Conservation (phyloP, 2,113 vertebrate genomes). For the Manacus vitellinus region DNA sequence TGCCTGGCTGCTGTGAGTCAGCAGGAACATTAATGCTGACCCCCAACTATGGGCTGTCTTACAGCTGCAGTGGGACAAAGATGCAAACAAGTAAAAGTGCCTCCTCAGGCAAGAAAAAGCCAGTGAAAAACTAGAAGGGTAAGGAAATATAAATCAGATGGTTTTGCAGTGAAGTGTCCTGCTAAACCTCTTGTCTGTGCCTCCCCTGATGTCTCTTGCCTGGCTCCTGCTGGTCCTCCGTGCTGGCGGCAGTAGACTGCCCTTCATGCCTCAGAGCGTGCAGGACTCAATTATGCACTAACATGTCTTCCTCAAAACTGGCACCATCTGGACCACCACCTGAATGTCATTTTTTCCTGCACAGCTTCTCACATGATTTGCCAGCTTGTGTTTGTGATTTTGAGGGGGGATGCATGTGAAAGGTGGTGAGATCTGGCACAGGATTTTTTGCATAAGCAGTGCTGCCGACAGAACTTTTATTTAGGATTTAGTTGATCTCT, state of each 20-base stretch:
- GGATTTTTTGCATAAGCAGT: conserved; percentile 22
- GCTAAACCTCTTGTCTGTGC: neutral
- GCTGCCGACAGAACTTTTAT: neutral
- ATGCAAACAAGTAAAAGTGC: neutral
- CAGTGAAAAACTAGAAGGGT: neutral
- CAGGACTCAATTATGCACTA: conserved; percentile 34
- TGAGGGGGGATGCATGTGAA: neutral
- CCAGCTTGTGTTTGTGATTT: conserved; percentile 56
- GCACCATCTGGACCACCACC: conserved; percentile 77
- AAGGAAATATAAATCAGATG: neutral
- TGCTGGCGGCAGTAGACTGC: neutral
- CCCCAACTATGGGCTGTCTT: neutral
- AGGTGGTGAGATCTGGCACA: conserved; percentile 48
- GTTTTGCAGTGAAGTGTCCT: neutral
- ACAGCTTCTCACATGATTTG: conserved; percentile 50
- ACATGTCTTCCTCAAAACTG: conserved; percentile 61
- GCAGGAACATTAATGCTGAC: neutral
- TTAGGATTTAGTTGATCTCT: conserved; percentile 19
- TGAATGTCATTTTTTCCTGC: conserved; percentile 63
- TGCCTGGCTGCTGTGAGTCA: neutral
- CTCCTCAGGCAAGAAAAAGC: neutral
- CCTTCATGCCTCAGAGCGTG: conserved; percentile 55
- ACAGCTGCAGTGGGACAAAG: neutral
- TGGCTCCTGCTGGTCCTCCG: conserved; percentile 3
- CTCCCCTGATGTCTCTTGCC: neutral